phyloP scores from a whole-genome alignment of 2,888 invertebrate species.

The Sisyra nigra region DNA sequence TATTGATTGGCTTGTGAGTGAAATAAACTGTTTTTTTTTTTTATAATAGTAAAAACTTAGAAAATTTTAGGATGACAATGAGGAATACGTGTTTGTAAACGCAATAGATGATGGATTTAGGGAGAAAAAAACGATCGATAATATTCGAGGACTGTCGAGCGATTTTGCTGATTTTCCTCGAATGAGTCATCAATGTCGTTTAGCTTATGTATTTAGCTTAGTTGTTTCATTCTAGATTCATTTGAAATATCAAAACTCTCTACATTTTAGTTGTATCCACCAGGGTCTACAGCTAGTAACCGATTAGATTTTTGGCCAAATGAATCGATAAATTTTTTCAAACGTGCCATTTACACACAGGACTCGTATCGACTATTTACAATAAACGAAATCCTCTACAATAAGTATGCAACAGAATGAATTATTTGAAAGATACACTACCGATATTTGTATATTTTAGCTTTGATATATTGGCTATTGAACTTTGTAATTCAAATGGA shows the following conservation, averaged over 20 bases:
- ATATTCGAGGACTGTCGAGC: not conserved
- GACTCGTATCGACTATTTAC: not conserved
- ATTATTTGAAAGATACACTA: too few relatives aligned
- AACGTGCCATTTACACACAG: not conserved
- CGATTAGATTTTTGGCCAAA: constrained; percentile 6
- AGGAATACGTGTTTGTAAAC: not conserved
- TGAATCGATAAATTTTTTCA: not conserved
- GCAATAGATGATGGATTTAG: constrained; percentile 6
- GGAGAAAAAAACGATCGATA: not conserved
- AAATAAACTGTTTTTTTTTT: not conserved
- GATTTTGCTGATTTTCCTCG: not conserved
- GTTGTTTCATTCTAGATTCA: too few relatives aligned
- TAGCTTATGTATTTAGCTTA: constrained; percentile 5
- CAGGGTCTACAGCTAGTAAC: not conserved
- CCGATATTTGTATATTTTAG: not conserved
- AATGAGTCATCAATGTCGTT: constrained; percentile 3
- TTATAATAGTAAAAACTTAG: not conserved
- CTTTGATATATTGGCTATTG: not conserved
- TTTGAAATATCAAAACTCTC: not conserved
- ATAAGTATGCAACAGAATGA: not conserved
- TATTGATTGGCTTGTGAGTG: constrained; percentile 4
- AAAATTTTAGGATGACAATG: not conserved
- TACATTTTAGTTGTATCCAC: constrained; percentile 3
- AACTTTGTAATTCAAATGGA: not conserved
- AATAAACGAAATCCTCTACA: not conserved